A percentile compares a stretch with the other conserved stretches of the same genome.
Evolutionary conservation across 2,113 vertebrate species (phyloP).

Genomic region (Plecturocebus donacophilus): DNA sequence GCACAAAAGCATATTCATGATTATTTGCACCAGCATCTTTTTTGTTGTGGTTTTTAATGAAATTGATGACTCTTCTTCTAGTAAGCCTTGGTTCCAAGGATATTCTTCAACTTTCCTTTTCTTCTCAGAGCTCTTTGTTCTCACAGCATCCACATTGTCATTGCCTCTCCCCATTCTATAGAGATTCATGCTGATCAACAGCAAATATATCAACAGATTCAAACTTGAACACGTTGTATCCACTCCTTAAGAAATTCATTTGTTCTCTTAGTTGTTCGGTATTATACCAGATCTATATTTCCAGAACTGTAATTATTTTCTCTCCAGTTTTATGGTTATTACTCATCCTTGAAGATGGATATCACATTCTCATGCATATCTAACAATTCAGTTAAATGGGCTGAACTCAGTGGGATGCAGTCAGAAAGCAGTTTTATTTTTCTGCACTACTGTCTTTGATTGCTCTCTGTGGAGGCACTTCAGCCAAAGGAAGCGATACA

Average conservation of each 20-base stretch:
- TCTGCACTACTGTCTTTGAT: neutral
- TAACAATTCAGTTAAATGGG: neutral
- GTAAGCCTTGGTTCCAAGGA: neutral
- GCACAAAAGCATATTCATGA: neutral
- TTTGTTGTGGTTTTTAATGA: neutral
- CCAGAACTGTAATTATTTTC: neutral
- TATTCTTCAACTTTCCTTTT: neutral
- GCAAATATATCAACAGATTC: neutral
- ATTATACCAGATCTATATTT: neutral
- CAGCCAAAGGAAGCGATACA: neutral
- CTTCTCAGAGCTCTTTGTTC: neutral
- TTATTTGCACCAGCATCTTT: neutral
- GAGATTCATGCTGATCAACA: neutral
- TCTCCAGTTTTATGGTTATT: neutral
- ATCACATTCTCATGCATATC: neutral
- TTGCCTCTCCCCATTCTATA: neutral
- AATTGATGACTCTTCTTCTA: neutral
- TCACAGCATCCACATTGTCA: neutral
- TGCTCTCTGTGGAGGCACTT: neutral
- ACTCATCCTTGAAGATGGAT: neutral
- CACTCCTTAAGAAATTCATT: neutral
- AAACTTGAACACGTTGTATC: neutral
- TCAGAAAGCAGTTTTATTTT: neutral
- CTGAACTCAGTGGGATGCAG: neutral
- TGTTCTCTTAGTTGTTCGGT: neutral